Percentiles rank a stretch among this genome's conserved stretches.
Evolutionary conservation across 1,140 invertebrate species (phyloP).

Genomic region (Chymomyza costata): DNA sequence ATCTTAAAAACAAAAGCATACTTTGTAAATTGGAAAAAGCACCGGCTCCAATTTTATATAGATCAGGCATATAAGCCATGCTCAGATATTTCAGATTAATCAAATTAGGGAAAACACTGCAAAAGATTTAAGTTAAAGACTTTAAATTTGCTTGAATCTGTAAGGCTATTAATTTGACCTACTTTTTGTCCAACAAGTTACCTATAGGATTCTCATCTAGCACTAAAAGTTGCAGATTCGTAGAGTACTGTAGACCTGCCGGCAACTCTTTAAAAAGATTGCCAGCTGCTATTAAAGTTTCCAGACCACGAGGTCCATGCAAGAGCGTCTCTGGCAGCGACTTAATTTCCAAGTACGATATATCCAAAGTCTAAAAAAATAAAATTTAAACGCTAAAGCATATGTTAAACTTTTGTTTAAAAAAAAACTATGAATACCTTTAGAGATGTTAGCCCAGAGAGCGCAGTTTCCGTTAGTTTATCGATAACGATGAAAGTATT

Average conservation of each 20-base stretch:
- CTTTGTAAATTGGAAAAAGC: slow-evolving; percentile 63
- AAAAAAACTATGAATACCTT: slow-evolving; percentile 76
- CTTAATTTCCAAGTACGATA: slow-evolving; percentile 81
- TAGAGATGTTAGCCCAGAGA: slow-evolving; percentile 80
- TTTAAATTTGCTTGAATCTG: not conserved
- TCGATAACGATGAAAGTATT: slow-evolving; percentile 82
- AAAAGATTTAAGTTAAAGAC: slow-evolving; percentile 40
- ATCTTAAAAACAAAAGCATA: slow-evolving; percentile 36
- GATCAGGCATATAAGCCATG: slow-evolving; percentile 79
- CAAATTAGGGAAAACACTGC: slow-evolving; percentile 80
- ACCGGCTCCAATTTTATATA: slow-evolving; percentile 77
- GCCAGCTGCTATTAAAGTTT: slow-evolving; percentile 81
- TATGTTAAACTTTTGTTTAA: not conserved
- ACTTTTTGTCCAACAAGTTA: slow-evolving; percentile 75
- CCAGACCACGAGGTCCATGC: slow-evolving; percentile 80
- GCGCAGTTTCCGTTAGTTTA: slow-evolving; percentile 78
- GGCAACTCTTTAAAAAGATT: slow-evolving; percentile 82
- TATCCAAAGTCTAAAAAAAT: slow-evolving; percentile 32
- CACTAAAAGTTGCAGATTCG: slow-evolving; percentile 78
- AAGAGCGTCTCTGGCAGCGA: slow-evolving; percentile 80
- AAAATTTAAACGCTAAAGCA: not conserved
- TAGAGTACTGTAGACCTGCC: slow-evolving; percentile 78
- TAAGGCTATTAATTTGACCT: slow-evolving; percentile 16
- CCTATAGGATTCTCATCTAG: slow-evolving; percentile 83
- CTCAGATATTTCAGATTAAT: slow-evolving; percentile 79